A percentile compares a stretch with the other conserved stretches of the same genome.
These are phyloP conservation scores for Nasonia vitripennis DNA, from an alignment of 1,140 invertebrate genomes.

Conservation along the genomic window DNA sequence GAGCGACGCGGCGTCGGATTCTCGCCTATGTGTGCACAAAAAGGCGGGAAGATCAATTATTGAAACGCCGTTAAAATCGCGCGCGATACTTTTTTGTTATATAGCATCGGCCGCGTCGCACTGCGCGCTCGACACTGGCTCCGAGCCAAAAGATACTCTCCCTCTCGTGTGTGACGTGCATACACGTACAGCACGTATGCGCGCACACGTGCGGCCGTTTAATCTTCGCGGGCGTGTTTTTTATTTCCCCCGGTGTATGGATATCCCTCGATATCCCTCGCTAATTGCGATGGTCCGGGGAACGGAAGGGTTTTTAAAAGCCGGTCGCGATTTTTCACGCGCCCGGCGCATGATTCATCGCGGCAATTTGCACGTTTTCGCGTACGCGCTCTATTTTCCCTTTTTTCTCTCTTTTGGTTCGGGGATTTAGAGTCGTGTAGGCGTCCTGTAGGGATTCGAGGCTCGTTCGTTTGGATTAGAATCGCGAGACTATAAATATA, in stretches of 20 bases:
- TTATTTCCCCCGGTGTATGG: not conserved
- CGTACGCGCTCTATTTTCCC: too few species aligned
- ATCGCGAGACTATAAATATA: not conserved
- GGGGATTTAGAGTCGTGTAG: not conserved
- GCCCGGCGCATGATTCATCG: not conserved
- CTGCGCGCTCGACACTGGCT: not conserved
- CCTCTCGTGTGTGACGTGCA: not conserved
- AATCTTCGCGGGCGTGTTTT: not conserved
- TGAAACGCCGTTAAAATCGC: too few species aligned
- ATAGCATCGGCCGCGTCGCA: not conserved
- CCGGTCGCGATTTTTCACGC: not conserved
- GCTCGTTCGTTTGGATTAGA: not conserved
- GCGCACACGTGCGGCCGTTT: not conserved
- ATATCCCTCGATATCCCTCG: not conserved
- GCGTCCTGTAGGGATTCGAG: not conserved
- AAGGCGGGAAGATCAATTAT: not conserved
- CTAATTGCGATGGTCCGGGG: not conserved
- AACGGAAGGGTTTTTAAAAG: not conserved
- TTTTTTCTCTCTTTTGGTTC: not conserved
- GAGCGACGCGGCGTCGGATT: too few species aligned
- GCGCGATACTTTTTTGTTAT: not conserved
- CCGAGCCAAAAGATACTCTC: not conserved
- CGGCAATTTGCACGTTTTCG: not conserved
- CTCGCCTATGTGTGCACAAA: not conserved
- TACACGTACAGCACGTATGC: not conserved